phyloP scores from a whole-genome alignment of 2,797 vertebrate genomes.

The Urocyon cinereoargenteus region DNA sequence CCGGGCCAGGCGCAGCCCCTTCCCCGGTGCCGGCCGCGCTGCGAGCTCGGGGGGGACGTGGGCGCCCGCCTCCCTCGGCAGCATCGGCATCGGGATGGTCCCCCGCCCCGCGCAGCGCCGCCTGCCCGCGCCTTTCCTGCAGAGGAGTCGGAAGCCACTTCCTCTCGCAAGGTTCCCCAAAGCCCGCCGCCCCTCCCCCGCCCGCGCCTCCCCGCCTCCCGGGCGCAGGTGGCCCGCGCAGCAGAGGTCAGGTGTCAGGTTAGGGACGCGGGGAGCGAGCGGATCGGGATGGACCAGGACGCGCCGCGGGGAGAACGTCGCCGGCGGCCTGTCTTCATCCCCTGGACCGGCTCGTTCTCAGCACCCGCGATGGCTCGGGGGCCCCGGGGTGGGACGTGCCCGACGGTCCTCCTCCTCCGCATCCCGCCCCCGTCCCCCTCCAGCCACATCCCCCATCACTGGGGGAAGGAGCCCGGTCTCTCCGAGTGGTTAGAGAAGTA shows the following conservation, averaged over 20 bases:
- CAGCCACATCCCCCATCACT: not conserved
- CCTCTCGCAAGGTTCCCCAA: conserved; percentile 89
- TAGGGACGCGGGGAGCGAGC: not conserved
- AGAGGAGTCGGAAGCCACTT: conserved; percentile 90
- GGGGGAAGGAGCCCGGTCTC: not conserved
- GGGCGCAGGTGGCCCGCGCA: not conserved
- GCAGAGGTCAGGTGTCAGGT: not conserved
- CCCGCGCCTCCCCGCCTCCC: not conserved
- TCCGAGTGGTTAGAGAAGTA: not conserved
- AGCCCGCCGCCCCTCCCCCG: not conserved
- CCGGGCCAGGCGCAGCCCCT: not conserved
- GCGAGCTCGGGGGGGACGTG: conserved; percentile 64
- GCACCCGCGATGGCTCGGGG: not conserved
- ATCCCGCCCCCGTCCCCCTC: not conserved
- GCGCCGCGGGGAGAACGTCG: not conserved
- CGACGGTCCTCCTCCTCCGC: accelerated
- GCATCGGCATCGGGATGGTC: not conserved
- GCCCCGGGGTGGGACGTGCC: not conserved
- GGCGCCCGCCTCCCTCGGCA: conserved; percentile 1
- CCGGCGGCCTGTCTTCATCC: not conserved
- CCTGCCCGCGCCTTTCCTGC: conserved; percentile 85
- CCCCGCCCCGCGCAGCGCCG: conserved; percentile 84
- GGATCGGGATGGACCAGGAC: not conserved
- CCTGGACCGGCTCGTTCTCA: not conserved
- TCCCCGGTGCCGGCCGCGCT: conserved; percentile 56